A percentile compares a stretch with the other conserved stretches of the same genome.
Evolutionary conservation across 2,113 vertebrate genomes (phyloP).

Genomic region (Athene noctua): DNA sequence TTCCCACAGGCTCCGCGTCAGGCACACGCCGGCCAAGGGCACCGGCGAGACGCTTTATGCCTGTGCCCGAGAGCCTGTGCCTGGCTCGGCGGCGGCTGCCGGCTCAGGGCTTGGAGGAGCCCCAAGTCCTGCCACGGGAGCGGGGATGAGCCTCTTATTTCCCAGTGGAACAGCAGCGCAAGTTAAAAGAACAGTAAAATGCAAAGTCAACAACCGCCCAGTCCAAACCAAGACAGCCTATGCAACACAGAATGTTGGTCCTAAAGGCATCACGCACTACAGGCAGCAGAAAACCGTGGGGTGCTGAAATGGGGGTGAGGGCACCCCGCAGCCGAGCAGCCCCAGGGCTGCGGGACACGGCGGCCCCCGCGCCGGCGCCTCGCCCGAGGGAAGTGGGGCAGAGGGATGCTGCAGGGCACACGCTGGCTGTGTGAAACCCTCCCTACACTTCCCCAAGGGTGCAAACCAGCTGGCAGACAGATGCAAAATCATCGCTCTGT

Average conservation of each 20-base stretch:
- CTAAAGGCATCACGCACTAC: neutral
- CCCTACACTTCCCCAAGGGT: neutral
- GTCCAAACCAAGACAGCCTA: rapidly evolving
- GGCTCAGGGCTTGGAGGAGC: neutral
- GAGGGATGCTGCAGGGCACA: neutral
- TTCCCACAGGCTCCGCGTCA: slow-evolving; percentile 1
- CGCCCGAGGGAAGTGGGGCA: neutral
- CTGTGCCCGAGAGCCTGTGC: rapidly evolving
- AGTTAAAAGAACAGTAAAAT: neutral
- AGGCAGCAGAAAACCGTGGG: rapidly evolving
- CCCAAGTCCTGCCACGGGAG: neutral
- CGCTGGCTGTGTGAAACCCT: neutral
- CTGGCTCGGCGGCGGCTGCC: rapidly evolving
- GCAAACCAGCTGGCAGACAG: neutral
- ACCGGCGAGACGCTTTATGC: rapidly evolving
- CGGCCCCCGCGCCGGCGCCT: rapidly evolving
- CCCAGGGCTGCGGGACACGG: neutral
- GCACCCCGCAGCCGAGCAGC: neutral
- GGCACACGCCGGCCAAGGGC: neutral
- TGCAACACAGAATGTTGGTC: rapidly evolving
- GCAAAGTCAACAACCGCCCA: neutral
- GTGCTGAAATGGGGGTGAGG: neutral
- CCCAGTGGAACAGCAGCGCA: neutral
- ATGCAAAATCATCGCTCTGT: neutral
- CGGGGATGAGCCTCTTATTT: rapidly evolving